Conservation (phyloP, 1,140 invertebrate species). For the Latrodectus geometricus region DNA sequence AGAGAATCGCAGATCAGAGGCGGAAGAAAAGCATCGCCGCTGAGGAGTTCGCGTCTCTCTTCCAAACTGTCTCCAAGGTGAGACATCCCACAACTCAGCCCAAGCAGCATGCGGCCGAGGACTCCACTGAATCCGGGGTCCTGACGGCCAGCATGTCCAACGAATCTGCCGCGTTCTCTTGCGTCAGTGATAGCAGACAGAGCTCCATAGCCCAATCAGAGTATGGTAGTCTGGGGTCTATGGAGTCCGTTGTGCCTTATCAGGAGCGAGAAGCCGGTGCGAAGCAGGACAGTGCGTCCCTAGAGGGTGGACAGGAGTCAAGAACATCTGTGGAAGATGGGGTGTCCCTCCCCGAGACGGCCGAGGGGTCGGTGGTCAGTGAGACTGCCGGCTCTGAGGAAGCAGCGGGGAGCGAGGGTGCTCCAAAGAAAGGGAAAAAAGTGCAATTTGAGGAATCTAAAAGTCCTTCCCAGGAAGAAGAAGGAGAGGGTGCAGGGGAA, state of each 20-base stretch:
- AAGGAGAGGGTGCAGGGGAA: not conserved
- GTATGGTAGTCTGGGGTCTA: constrained; percentile 60
- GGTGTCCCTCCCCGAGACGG: constrained; percentile 1
- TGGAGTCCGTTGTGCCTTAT: constrained; percentile 59
- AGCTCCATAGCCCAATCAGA: constrained; percentile 64
- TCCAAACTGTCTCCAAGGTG: constrained; percentile 47
- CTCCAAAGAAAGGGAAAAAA: constrained; percentile 51
- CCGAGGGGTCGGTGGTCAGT: not conserved
- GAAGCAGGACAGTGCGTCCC: constrained; percentile 1
- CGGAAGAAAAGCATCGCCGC: constrained; percentile 38
- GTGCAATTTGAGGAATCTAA: constrained; percentile 43
- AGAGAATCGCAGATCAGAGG: not conserved
- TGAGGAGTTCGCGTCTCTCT: constrained; percentile 52
- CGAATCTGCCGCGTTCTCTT: constrained; percentile 66
- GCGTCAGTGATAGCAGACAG: constrained; percentile 64
- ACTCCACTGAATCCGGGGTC: constrained; percentile 34
- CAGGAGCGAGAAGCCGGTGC: constrained; percentile 6
- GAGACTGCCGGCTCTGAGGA: not conserved
- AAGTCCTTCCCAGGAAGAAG: constrained; percentile 10
- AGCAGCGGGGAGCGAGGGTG: not conserved
- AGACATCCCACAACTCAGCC: constrained; percentile 1
- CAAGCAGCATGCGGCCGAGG: constrained; percentile 7
- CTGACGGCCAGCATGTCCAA: constrained; percentile 62
- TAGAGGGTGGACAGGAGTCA: constrained; percentile 37
- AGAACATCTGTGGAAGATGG: constrained; percentile 2